phyloP scores from a whole-genome alignment of 2,113 vertebrate genomes.

The Vireo altiloquus region DNA sequence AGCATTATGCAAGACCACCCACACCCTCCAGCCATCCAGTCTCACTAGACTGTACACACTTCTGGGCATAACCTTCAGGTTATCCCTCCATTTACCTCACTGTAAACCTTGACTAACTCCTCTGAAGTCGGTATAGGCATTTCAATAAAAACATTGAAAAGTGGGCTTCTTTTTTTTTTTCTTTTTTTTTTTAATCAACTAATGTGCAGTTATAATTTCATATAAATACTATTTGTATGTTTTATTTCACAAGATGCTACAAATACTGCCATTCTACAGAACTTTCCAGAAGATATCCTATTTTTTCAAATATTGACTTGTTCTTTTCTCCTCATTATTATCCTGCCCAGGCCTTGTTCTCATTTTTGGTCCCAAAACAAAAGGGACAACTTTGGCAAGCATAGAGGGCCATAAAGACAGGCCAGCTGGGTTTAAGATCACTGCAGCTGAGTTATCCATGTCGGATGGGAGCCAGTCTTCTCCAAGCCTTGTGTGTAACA shows the following conservation, averaged over 20 bases:
- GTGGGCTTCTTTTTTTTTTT: not conserved
- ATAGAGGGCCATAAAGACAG: not conserved
- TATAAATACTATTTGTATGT: not conserved
- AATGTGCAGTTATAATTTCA: not conserved
- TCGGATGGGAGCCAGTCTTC: not conserved
- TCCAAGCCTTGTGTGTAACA: not conserved
- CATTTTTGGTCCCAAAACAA: slow-evolving; percentile 9
- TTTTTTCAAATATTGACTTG: slow-evolving; percentile 35
- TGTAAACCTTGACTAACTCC: not conserved
- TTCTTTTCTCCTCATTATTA: not conserved
- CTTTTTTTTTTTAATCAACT: not conserved
- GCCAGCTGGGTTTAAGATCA: not conserved
- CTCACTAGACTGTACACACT: not conserved
- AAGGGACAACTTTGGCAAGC: not conserved
- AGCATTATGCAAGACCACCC: slow-evolving; percentile 62
- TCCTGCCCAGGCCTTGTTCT: not conserved
- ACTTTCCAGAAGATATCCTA: not conserved
- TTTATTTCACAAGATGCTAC: not conserved
- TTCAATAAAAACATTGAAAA: not conserved
- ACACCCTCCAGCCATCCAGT: slow-evolving; percentile 4
- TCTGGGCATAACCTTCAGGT: not conserved
- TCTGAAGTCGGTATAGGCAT: not conserved
- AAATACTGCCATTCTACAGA: not conserved
- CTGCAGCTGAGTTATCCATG: not conserved
- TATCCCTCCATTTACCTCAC: not conserved